Base-by-base conservation (phyloP, 2,888 invertebrate species). In the Tetragonisca angustula region DNA sequence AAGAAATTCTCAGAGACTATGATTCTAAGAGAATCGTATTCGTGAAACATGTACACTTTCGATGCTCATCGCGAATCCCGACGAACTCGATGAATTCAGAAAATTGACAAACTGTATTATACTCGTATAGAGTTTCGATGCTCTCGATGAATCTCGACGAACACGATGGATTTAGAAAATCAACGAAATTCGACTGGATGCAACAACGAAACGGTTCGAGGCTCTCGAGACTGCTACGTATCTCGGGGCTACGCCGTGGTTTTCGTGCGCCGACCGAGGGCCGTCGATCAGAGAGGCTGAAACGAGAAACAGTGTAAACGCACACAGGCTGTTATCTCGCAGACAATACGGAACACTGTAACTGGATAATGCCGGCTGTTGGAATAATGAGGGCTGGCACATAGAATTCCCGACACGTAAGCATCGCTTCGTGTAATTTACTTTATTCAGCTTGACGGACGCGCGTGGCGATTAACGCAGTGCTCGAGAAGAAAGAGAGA, bases 381-480 rank as follows among this genome's bases (percentile, higher is more conserved):
- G 73, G n/a, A 79, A 64, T 82, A 82, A 82, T 80, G 69, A 75
- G 70, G 27, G 74, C 17, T 65, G 43, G 15, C 9, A 50, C 64
- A 64, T 52, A 75, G 69, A 76, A 83, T 81, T 83, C 72, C 64
- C 68, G 72, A 69, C 83, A 59, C 72, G 81, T 71, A 81, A 72
- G 59, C 73, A 17, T 72, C 71, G 68, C 36, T 43, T 81, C 76
- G 73, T 77, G 70, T 49, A 81, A 83, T 83, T 83, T 76, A 54
- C 70, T 75, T 77, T 72, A 52, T 85, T 83, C 78, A 80, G 80
- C 70, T 74, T 74, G 76, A 84, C 79, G 78, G 77, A 80, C 84
- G 83, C 75, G 36, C 72, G 69, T 83, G 81, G 86, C 81, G 76
- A 87, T 81, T 89, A 85, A 85, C 72, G 62, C 50, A 24, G 61